Evolutionary conservation across 2,888 invertebrate species (phyloP).

Genomic region (Argyra leucocephala): DNA sequence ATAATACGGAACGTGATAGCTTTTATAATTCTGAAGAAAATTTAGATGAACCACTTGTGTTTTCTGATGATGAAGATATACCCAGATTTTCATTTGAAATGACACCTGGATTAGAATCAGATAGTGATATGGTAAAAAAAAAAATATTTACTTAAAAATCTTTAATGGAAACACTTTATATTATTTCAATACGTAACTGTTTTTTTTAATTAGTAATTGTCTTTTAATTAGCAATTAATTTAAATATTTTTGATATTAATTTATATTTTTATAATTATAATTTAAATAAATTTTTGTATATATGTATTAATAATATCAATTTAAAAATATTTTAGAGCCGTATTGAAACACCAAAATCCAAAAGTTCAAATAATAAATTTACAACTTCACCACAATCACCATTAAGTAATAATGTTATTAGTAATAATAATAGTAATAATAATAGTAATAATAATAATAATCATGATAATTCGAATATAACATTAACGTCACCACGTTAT

Average conservation of each 20-base stretch:
- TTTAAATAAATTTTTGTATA: conserved; percentile 7
- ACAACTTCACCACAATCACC: conserved; percentile 32
- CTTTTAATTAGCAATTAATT: neutral
- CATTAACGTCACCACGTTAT: conserved; percentile 30
- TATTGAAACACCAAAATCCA: conserved; percentile 39
- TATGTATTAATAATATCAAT: no score
- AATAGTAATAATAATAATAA: neutral
- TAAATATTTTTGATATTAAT: neutral
- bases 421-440: conserved; percentile 5
- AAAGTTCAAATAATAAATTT: conserved; percentile 35
- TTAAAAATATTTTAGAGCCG: conserved; percentile 38
- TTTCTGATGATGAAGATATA: conserved; percentile 53
- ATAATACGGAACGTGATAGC: conserved; percentile 45
- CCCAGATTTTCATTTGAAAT: conserved; percentile 43
- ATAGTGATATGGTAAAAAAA: conserved; percentile 42
- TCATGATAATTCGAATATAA: conserved; percentile 33
- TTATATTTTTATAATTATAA: conserved; percentile 12
- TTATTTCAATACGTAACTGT: no score
- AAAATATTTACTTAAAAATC: conserved; percentile 2
- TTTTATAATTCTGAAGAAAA: conserved; percentile 54
- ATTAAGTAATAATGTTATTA: neutral
- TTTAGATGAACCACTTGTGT: conserved; percentile 49
- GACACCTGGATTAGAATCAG: conserved; percentile 43
- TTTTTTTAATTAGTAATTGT: no score
- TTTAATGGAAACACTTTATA: no score